phyloP scores from a whole-genome alignment of 2,888 invertebrate genomes.

The Dicycla oo region DNA sequence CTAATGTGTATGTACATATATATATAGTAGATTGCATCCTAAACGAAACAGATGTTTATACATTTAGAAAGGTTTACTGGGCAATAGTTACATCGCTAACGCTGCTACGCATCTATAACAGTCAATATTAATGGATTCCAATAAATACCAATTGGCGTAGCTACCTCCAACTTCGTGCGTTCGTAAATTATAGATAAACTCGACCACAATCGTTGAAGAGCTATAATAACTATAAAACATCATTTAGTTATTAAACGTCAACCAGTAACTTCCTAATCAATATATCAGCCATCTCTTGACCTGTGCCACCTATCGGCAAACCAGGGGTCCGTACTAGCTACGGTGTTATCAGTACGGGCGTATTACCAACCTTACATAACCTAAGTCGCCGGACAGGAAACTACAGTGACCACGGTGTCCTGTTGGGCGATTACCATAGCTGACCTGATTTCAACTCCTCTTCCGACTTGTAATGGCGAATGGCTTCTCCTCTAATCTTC shows the following conservation, averaged over 20 bases:
- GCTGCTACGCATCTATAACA: constrained; percentile 18
- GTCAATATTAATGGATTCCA: constrained; percentile 29
- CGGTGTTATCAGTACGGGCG: constrained; percentile 13
- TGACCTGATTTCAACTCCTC: constrained; percentile 28
- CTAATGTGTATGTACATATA: constrained; percentile 45
- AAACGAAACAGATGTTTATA: constrained; percentile 46
- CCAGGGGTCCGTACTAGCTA: neutral
- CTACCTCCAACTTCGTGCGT: neutral
- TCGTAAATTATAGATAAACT: neutral
- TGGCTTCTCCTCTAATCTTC: neutral
- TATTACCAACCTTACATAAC: constrained; percentile 26
- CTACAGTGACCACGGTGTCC: neutral
- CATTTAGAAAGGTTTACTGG: constrained; percentile 54
- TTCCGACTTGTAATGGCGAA: constrained; percentile 13
- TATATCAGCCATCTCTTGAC: neutral
- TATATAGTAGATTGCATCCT: constrained; percentile 39
- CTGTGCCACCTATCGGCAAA: neutral
- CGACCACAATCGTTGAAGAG: neutral
- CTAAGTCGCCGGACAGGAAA: neutral
- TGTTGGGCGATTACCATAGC: constrained; percentile 25
- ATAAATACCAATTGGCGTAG: constrained; percentile 21
- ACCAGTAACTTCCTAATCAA: constrained; percentile 13
- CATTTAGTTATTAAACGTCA: neutral
- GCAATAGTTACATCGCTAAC: constrained; percentile 34
- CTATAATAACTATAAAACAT: neutral